Percentiles rank a stretch among this genome's conserved stretches.
Conservation (phyloP, 2,113 vertebrate genomes). For the Esox niger region DNA sequence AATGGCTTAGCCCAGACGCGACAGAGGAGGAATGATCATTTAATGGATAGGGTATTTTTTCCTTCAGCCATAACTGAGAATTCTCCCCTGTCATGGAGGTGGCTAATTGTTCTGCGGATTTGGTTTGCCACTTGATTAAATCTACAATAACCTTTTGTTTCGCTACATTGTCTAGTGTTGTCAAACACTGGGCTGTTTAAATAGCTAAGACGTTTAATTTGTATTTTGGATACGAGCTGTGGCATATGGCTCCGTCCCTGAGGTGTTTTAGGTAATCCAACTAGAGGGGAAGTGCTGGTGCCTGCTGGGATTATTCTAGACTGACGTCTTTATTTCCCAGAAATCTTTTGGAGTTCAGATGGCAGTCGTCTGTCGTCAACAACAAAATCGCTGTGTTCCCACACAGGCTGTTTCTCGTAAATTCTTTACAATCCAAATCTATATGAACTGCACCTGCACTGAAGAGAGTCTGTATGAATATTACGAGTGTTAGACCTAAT, state of each 20-base stretch:
- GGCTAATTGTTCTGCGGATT: constrained; percentile 46
- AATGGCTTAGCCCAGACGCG: constrained; percentile 27
- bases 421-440: constrained; percentile 32
- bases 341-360: constrained; percentile 17
- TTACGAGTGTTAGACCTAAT: constrained; percentile 55
- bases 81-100: constrained; percentile 34
- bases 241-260: constrained; percentile 25
- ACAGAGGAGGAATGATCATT: constrained; percentile 43
- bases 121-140: constrained; percentile 11
- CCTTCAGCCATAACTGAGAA: constrained; percentile 38
- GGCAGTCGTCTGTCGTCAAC: constrained; percentile 9
- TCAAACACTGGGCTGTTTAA: constrained; percentile 33
- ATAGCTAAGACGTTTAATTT: constrained; percentile 48
- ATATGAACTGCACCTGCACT: constrained; percentile 52
- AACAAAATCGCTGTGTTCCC: not conserved
- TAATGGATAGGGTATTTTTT: constrained; percentile 51
- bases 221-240: constrained; percentile 44
- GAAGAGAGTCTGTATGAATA: constrained; percentile 50
- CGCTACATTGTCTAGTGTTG: constrained; percentile 19
- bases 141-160: constrained; percentile 46
- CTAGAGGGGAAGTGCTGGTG: constrained; percentile 29
- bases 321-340: constrained; percentile 38
- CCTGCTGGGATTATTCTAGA: constrained; percentile 26
- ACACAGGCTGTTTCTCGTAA: constrained; percentile 1
- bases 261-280: constrained; percentile 44